Evolutionary conservation across 2,888 invertebrate species (phyloP).

Genomic region (Encarsia formosa): DNA sequence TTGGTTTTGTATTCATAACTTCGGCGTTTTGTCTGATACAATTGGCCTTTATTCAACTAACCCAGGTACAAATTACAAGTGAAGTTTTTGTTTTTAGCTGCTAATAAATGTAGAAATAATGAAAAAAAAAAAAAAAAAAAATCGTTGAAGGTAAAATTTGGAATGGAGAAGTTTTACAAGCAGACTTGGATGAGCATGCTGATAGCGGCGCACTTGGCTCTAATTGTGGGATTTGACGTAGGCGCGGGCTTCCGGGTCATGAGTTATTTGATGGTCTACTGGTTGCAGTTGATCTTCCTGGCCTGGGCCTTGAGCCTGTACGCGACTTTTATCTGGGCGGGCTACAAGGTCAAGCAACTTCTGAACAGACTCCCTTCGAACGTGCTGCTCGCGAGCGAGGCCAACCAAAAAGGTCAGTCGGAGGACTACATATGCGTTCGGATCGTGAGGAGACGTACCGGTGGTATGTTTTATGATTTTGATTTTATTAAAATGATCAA

Average conservation of each 20-base stretch:
- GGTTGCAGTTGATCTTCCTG: conserved; percentile 55
- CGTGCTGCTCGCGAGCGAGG: conserved; percentile 46
- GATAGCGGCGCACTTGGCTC: conserved; percentile 55
- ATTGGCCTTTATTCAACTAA: conserved; percentile 56
- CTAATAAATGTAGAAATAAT: no score
- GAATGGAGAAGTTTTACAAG: conserved; percentile 53
- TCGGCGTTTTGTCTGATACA: conserved; percentile 58
- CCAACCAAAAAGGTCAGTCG: conserved; percentile 49
- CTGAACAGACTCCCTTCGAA: conserved; percentile 51
- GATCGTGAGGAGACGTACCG: no score
- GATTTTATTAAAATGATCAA: no score
- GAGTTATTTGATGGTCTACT: conserved; percentile 52
- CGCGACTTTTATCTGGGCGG: conserved; percentile 56
- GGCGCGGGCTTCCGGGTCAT: conserved; percentile 51
- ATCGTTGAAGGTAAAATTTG: conserved; percentile 54
- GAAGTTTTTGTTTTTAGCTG: no score
- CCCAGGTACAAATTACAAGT: no score
- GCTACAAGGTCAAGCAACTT: conserved; percentile 53
- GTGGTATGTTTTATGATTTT: no score
- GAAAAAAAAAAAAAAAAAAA: no score
- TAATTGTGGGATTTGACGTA: conserved; percentile 54
- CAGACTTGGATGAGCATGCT: conserved; percentile 54
- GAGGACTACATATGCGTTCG: neutral
- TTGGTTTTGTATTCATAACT: conserved; percentile 58
- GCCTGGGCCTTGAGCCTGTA: conserved; percentile 56